phyloP scores from a whole-genome alignment of 1,140 invertebrate species.

The Drosophila ficusphila region DNA sequence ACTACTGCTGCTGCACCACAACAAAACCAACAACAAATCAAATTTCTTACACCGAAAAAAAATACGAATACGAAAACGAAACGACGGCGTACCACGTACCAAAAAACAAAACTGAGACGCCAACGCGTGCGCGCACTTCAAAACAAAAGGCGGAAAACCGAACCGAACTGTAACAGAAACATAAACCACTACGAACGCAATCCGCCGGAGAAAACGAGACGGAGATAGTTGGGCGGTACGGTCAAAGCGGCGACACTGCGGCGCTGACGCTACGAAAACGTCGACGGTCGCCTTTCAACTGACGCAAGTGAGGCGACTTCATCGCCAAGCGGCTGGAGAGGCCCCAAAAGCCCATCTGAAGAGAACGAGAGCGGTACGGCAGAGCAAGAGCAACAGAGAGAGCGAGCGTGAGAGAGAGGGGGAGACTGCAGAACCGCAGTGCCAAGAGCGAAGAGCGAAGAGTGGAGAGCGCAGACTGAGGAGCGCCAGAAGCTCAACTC shows the following conservation, averaged over 20 bases:
- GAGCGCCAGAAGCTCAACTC: slow-evolving; percentile 11
- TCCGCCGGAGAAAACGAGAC: slow-evolving; percentile 7
- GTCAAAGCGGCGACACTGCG: slow-evolving; percentile 29
- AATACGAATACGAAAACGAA: not conserved
- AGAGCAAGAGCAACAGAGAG: slow-evolving; percentile 3
- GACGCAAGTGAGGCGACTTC: slow-evolving; percentile 33
- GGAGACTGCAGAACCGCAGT: slow-evolving; percentile 11
- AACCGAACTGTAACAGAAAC: slow-evolving; percentile 1
- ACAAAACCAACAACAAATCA: slow-evolving; percentile 32
- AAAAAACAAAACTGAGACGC: slow-evolving; percentile 34
- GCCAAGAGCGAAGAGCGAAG: too few species aligned
- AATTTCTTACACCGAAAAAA: slow-evolving; percentile 49
- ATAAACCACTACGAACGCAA: slow-evolving; percentile 9
- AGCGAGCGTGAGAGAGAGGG: slow-evolving; percentile 3
- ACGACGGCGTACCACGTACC: slow-evolving; percentile 12
- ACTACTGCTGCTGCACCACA: slow-evolving; percentile 21
- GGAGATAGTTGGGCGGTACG: not conserved
- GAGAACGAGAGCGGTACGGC: too few species aligned
- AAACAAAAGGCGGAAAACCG: slow-evolving; percentile 30
- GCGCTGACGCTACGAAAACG: slow-evolving; percentile 58
- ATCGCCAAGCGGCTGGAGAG: slow-evolving; percentile 16
- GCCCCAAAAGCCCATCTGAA: slow-evolving; percentile 5
- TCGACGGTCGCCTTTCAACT: slow-evolving; percentile 72
- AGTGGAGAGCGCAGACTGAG: slow-evolving; percentile 2
- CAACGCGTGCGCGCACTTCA: slow-evolving; percentile 58